phyloP scores from a whole-genome alignment of 2,113 vertebrate species.

The Ctenodactylus gundi region DNA sequence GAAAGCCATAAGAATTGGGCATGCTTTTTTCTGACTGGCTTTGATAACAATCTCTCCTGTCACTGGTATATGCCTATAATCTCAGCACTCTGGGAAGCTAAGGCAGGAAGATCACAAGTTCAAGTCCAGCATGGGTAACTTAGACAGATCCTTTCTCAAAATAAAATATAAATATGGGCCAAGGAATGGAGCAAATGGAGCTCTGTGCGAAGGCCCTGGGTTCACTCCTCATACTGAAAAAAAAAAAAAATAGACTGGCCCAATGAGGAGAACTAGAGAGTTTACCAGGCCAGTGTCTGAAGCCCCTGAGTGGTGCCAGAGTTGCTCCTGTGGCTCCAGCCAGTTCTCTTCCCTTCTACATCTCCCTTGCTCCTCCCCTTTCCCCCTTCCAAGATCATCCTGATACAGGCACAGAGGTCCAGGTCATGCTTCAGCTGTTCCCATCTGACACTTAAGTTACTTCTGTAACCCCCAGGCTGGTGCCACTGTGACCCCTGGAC shows the following conservation, averaged over 20 bases:
- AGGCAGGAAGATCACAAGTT: too few relatives aligned
- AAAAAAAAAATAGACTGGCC: not conserved
- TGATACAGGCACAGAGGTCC: not conserved
- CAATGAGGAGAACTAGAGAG: not conserved
- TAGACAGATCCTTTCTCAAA: too few relatives aligned
- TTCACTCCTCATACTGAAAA: too few relatives aligned
- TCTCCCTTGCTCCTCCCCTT: not conserved
- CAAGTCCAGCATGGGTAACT: too few relatives aligned
- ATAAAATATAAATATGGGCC: too few relatives aligned
- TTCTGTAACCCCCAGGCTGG: not conserved
- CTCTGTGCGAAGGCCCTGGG: too few relatives aligned
- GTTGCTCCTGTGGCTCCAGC: not conserved
- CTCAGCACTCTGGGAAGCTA: too few relatives aligned
- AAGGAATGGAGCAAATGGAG: too few relatives aligned
- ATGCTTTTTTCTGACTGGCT: not conserved
- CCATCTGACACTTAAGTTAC: not conserved
- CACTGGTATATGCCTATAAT: too few relatives aligned
- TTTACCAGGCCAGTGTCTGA: not conserved
- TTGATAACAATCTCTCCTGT: not conserved
- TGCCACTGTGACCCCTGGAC: not conserved
- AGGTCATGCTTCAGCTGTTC: too few relatives aligned
- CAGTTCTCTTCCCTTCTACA: rapidly evolving
- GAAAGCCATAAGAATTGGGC: not conserved
- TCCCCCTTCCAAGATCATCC: not conserved
- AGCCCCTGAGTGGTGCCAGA: not conserved